A percentile compares a stretch with the other conserved stretches of the same genome.
phyloP scores from a whole-genome alignment of 1,140 invertebrate genomes.

The Orius laevigatus region DNA sequence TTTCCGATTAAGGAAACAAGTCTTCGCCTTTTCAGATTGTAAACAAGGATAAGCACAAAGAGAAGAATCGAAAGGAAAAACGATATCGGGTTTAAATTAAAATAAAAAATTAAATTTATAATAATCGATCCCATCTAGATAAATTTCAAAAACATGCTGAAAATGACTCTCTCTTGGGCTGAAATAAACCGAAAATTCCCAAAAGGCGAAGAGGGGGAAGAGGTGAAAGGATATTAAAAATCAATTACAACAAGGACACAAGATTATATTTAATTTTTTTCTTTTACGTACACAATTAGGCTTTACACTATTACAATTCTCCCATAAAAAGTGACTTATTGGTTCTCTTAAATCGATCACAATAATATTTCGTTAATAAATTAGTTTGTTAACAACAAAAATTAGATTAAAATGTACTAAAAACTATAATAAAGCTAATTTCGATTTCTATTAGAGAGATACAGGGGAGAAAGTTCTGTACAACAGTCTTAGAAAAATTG shows the following conservation, averaged over 20 bases:
- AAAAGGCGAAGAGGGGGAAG: too few relatives aligned
- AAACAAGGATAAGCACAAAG: slow-evolving; percentile 18
- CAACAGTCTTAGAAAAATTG: slow-evolving; percentile 8
- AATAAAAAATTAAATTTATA: slow-evolving; percentile 1
- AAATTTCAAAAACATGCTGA: background rate
- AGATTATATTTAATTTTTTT: too few relatives aligned
- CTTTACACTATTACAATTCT: too few relatives aligned
- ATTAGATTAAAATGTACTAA: too few relatives aligned
- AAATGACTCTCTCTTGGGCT: too few relatives aligned
- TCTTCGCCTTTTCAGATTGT: slow-evolving; percentile 27
- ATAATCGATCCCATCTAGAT: background rate
- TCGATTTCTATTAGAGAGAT: background rate
- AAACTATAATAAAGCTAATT: too few relatives aligned
- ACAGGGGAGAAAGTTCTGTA: slow-evolving; percentile 7
- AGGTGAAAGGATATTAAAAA: slow-evolving; percentile 1
- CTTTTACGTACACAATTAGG: too few relatives aligned
- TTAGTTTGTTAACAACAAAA: too few relatives aligned
- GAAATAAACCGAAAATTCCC: too few relatives aligned
- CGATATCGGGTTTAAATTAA: slow-evolving; percentile 31
- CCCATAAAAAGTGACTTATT: too few relatives aligned
- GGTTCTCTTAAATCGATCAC: too few relatives aligned
- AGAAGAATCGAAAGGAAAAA: slow-evolving; percentile 1
- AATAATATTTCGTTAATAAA: too few relatives aligned
- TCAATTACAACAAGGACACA: background rate
- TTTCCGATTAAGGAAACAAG: slow-evolving; percentile 29